Evolutionary conservation across 2,888 invertebrate species (phyloP).

Genomic region (Nowickia ferox): DNA sequence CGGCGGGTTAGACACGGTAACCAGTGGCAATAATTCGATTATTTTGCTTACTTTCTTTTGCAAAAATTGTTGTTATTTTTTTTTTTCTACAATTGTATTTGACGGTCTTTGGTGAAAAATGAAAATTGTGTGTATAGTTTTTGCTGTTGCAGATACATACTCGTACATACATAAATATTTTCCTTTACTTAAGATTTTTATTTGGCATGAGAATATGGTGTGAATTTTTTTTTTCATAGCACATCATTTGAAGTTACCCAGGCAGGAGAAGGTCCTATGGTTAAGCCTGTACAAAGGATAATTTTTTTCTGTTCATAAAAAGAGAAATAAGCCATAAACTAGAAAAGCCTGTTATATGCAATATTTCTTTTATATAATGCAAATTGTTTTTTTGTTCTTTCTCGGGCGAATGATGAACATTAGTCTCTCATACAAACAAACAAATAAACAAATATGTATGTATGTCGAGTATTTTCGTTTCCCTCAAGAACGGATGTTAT

Average conservation of each 20-base stretch:
- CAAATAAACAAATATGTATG: neutral
- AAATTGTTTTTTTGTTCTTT: constrained; percentile 38
- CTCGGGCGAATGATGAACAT: constrained; percentile 73
- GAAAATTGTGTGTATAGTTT: constrained; percentile 53
- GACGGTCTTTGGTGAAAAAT: constrained; percentile 40
- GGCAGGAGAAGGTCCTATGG: constrained; percentile 60
- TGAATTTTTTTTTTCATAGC: neutral
- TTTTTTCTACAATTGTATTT: constrained; percentile 33
- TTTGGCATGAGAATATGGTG: constrained; percentile 39
- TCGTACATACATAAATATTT: constrained; percentile 24
- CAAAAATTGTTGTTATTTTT: constrained; percentile 44
- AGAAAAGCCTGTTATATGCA: constrained; percentile 63
- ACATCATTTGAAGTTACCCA: constrained; percentile 41
- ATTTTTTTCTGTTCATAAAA: constrained; percentile 17
- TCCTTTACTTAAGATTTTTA: constrained; percentile 67
- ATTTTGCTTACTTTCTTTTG: constrained; percentile 74
- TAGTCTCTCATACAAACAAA: constrained; percentile 67
- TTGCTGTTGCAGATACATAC: constrained; percentile 55
- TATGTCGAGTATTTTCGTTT: constrained; percentile 35
- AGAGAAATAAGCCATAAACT: constrained; percentile 44
- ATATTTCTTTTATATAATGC: neutral
- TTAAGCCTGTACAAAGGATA: constrained; percentile 58
- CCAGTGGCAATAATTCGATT: constrained; percentile 82
- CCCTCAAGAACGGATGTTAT: constrained; percentile 68
- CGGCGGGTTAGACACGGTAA: constrained; percentile 68